Evolutionary conservation across 2,888 invertebrate species (phyloP).

Genomic region (Sarcophaga caerulescens): DNA sequence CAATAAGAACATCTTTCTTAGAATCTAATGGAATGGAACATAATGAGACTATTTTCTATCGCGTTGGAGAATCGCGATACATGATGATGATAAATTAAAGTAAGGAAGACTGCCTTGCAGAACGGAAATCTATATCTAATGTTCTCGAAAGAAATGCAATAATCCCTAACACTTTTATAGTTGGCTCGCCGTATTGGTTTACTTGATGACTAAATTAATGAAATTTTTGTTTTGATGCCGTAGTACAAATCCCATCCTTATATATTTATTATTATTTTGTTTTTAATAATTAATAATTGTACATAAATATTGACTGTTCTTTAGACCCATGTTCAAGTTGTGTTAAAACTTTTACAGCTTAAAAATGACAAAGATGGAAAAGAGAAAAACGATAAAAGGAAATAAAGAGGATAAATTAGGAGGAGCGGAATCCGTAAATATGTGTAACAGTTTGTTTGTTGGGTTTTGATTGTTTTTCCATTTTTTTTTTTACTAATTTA

Average conservation of each 20-base stretch:
- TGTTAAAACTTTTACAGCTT: conserved; percentile 37
- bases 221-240: conserved; percentile 37
- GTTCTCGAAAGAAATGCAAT: no score
- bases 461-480: neutral
- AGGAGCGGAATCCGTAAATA: neutral
- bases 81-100: no score
- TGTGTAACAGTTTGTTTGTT: conserved; percentile 13
- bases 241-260: conserved; percentile 49
- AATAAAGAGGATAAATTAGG: neutral
- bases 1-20: no score
- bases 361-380: neutral
- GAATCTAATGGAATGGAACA: no score
- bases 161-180: no score
- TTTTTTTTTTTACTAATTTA: neutral
- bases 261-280: conserved; percentile 35
- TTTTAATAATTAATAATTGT: conserved; percentile 45
- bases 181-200: no score
- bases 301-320: conserved; percentile 60
- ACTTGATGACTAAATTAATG: neutral
- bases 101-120: no score
- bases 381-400: neutral
- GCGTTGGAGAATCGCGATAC: no score
- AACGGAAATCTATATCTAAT: no score
- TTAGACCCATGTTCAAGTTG: conserved; percentile 41
- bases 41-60: no score